Percentiles rank a stretch among this genome's conserved stretches.
Evolutionary conservation across 2,113 vertebrate genomes (phyloP).

Genomic region (Catharus minimus): DNA sequence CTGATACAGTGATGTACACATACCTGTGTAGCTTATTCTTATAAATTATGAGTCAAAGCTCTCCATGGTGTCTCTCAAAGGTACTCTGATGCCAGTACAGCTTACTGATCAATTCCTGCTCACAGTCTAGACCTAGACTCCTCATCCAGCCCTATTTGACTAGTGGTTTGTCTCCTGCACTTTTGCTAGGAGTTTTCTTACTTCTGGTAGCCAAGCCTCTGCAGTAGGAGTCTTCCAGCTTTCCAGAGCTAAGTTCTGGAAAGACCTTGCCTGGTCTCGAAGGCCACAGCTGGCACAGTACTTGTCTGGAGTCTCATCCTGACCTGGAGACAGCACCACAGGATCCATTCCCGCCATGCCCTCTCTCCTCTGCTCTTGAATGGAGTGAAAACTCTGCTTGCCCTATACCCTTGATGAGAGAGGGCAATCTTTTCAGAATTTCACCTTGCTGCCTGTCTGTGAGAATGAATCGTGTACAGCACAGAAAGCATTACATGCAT

Average conservation of each 20-base stretch:
- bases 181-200: background rate
- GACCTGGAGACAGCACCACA: fast-evolving
- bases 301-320: background rate
- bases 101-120: background rate
- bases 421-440: background rate
- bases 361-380: background rate
- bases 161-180: background rate
- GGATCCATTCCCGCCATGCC: background rate
- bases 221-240: background rate
- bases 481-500: conserved; percentile 23
- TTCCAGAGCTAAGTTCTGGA: background rate
- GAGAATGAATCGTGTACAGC: background rate
- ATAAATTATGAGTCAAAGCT: conserved; percentile 11
- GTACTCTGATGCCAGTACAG: fast-evolving
- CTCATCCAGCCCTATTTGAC: background rate
- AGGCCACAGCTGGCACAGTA: background rate
- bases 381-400: background rate
- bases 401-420: background rate
- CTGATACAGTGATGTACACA: background rate
- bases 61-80: background rate
- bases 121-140: background rate
- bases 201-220: background rate
- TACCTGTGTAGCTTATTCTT: background rate
- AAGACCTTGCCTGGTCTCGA: background rate
- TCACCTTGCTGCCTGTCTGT: conserved; percentile 17